These are phyloP conservation scores for Petrocephalus sullivani DNA, from an alignment of 2,797 vertebrate genomes.

Conservation along the genomic window DNA sequence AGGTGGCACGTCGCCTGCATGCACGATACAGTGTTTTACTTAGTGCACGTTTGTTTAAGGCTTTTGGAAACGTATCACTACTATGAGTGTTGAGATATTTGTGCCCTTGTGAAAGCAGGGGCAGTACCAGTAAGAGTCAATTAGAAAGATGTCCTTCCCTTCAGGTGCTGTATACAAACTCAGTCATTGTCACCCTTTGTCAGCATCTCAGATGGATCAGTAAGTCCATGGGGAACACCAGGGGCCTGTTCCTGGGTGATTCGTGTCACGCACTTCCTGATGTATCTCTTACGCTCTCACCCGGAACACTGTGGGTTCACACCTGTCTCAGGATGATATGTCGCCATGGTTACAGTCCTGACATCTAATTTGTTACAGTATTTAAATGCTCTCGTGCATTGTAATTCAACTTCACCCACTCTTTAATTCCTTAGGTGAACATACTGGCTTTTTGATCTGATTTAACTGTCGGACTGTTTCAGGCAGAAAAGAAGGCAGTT, in stretches of 20 bases:
- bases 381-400: neutral
- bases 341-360: neutral
- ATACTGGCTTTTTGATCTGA: conserved; percentile 5
- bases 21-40: neutral
- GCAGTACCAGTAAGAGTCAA: neutral
- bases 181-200: conserved; percentile 10
- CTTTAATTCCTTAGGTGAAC: neutral
- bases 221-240: neutral
- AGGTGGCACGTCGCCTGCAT: no score
- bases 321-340: neutral
- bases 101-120: neutral
- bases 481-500: neutral
- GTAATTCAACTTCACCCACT: conserved; percentile 7
- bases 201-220: conserved; percentile 1
- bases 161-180: neutral
- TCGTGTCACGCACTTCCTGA: neutral
- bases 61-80: neutral
- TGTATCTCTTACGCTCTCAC: neutral
- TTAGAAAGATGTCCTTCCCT: neutral
- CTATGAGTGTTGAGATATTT: neutral
- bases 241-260: neutral
- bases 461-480: neutral
- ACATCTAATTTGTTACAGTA: neutral
- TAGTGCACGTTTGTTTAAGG: neutral
- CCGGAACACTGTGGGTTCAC: neutral